A percentile compares a stretch with the other conserved stretches of the same genome.
These are phyloP conservation scores for Melozone crissalis DNA, from an alignment of 2,113 vertebrate species.

Conservation along the genomic window DNA sequence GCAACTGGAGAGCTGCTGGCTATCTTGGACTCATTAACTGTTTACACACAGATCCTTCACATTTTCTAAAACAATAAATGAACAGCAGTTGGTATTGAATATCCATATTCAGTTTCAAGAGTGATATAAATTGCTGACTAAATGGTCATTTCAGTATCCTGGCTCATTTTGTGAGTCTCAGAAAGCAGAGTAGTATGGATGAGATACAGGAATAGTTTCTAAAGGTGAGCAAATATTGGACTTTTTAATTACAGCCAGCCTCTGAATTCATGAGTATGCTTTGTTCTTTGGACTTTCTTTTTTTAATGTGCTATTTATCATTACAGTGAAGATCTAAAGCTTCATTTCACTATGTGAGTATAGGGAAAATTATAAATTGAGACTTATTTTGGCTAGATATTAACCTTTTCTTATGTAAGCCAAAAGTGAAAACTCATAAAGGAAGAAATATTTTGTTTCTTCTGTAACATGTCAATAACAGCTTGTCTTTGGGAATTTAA, in stretches of 20 bases:
- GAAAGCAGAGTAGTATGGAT: background rate
- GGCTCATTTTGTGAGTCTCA: background rate
- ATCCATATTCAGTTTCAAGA: background rate
- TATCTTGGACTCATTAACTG: background rate
- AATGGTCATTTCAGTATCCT: background rate
- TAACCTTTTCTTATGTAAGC: background rate
- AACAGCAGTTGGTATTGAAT: background rate
- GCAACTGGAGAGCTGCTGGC: background rate
- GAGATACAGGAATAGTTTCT: background rate
- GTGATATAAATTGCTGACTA: background rate
- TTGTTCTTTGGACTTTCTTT: background rate
- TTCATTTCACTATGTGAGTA: background rate
- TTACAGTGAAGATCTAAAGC: background rate
- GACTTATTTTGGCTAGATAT: slow-evolving; percentile 4
- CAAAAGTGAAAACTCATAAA: background rate
- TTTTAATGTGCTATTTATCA: background rate
- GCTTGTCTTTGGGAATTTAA: slow-evolving; percentile 5
- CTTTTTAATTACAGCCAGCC: background rate
- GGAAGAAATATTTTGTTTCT: slow-evolving; percentile 19
- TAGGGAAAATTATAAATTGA: background rate
- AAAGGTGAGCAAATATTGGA: background rate
- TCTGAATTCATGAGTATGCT: background rate
- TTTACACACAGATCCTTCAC: background rate
- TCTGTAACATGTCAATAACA: background rate
- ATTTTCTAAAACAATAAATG: background rate